Base-by-base conservation (phyloP, 2,113 vertebrate genomes). In the Rhabdomys dilectus region DNA sequence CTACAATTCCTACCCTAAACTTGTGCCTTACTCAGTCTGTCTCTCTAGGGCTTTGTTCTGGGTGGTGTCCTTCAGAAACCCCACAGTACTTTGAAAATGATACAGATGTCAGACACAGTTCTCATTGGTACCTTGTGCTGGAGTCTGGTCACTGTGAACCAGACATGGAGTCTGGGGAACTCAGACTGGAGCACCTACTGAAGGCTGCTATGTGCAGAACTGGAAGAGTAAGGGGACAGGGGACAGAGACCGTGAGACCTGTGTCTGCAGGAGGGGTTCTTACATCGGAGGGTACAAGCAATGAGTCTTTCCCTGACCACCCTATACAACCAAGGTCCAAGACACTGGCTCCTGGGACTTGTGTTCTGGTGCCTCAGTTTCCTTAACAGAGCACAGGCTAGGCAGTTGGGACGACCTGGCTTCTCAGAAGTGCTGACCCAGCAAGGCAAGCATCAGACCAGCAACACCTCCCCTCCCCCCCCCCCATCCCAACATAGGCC, bases 381-480 rank as follows among this genome's bases (percentile, higher is more conserved):
- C 95, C n/a, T 87, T 66, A 72, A 3, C 1, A 42, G 70, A 53
- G 17, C n/a, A 76, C 13, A 24, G 66, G 42, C 17, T 51, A 84
- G 89, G 86, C 36, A 70, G 73, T 82, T 53, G 5, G 21, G 94
- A 39, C 22, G 26, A 75, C 93, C 88, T 86, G 94, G 95, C 96
- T 96, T 96, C 2, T 48, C 39, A 94, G 92, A 98, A 98, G 97
- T 97, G 98, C 98, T 98, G 98, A 99, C 96, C 48, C 96, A 97
- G 98, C 98, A 95, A 88, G 94, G 96, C 92, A 36, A 91, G 96
- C 95, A 31, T 95, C 42, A 53, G 95, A 86, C 95, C 81, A 39
- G 91, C 94, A 97, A 96, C 96, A 93, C 0, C 21, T 8, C 21
- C 21, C n/a, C 3, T 21, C 9, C 9, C n/a, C 7, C 36, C 16